Percentiles rank a stretch among this genome's conserved stretches.
phyloP scores from a whole-genome alignment of 2,113 vertebrate species.

The Antigone vipio region DNA sequence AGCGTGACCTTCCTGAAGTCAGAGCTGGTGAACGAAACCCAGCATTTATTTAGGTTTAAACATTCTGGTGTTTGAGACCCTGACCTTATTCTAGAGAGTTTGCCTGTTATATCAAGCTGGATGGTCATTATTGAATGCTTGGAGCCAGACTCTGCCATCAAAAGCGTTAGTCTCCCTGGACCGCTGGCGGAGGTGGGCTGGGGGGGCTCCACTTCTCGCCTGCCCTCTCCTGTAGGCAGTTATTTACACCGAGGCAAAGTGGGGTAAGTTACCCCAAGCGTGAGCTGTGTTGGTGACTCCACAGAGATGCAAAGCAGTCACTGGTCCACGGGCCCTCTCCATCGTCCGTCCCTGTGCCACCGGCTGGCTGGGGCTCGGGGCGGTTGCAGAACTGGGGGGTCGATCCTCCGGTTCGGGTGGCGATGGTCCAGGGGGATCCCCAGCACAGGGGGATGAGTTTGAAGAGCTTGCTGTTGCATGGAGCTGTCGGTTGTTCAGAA shows the following conservation, averaged over 20 bases:
- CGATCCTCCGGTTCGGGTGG: accelerated
- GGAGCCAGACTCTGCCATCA: background rate
- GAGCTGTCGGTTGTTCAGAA: background rate
- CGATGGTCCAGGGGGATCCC: background rate
- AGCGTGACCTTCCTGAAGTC: background rate
- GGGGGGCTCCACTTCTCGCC: background rate
- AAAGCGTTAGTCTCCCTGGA: background rate
- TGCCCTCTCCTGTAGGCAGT: background rate
- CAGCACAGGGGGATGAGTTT: too few species aligned
- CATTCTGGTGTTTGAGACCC: background rate
- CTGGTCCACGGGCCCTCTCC: accelerated
- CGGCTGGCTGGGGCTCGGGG: background rate
- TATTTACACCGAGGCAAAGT: background rate
- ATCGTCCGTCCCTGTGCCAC: background rate
- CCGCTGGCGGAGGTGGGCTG: background rate
- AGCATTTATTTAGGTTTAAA: background rate
- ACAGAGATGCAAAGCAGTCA: accelerated
- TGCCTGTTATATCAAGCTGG: background rate
- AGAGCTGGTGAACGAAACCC: background rate
- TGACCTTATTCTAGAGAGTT: too few species aligned
- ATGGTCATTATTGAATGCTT: background rate
- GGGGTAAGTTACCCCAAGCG: accelerated
- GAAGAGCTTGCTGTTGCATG: too few species aligned
- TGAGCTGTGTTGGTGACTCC: background rate
- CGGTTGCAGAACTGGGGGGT: background rate